These are phyloP conservation scores for Mnemiopsis leidyi DNA, from an alignment of 37 sponge, comb jelly and placozoan genomes.

Conservation along the genomic window DNA sequence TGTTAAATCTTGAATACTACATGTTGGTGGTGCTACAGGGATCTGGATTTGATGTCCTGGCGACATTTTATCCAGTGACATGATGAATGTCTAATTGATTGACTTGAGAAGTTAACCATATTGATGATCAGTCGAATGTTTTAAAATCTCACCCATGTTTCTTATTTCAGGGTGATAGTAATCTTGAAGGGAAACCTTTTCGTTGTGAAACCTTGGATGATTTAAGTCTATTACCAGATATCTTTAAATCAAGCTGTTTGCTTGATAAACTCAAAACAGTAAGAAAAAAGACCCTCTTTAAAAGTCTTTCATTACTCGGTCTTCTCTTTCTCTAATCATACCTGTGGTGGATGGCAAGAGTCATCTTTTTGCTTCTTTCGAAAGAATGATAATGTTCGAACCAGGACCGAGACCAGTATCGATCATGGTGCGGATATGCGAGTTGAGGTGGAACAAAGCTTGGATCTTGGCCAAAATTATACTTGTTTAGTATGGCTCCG, in stretches of 20 bases:
- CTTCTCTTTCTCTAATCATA: too few species aligned
- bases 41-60: too few species aligned
- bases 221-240: neutral
- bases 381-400: constrained; percentile 14
- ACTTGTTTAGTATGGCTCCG: neutral
- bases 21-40: too few species aligned
- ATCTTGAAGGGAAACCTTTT: neutral
- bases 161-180: constrained; percentile 17
- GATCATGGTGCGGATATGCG: neutral
- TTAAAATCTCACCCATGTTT: constrained; percentile 13
- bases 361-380: constrained; percentile 7
- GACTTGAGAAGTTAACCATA: too few species aligned
- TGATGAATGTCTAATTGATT: too few species aligned
- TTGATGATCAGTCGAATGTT: too few species aligned
- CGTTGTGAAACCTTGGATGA: neutral
- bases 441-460: neutral
- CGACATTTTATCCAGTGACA: too few species aligned
- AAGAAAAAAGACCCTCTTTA: too few species aligned
- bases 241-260: neutral
- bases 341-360: neutral
- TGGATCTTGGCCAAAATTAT: neutral
- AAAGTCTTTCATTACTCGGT: too few species aligned
- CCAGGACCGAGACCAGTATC: neutral
- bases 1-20: too few species aligned
- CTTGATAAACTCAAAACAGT: too few species aligned